Base-by-base conservation (phyloP, 1,140 invertebrate species). In the Armadillidium nasatum region DNA sequence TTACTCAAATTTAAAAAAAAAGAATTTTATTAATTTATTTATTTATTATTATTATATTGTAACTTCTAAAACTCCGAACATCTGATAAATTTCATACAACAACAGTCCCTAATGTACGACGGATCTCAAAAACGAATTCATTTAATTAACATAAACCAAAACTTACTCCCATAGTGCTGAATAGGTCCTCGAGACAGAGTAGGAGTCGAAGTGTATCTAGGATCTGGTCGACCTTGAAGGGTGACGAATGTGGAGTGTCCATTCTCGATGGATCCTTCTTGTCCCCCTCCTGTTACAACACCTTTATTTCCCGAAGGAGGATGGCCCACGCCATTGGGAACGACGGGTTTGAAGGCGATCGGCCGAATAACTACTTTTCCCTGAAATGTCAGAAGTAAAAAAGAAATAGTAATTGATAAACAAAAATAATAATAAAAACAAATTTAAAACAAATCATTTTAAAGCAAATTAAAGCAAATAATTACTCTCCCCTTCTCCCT, bases 341-440 rank as follows among this genome's bases (percentile, higher is more conserved):
- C 69, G 72, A 78, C 77, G 6, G 91, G 90, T 84, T 91, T 91
- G 84, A 91, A 92, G 74, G 91, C 91, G 77, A 92, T 91, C 78
- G 91, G 91, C 74, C 89, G 87, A 81, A 92, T 89, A 72, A 92
- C 89, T 75, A 89, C 88, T 84, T 90, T 91, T 71, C 84, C 84
- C 77, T 84, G 82, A 66, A 82, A 83, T n/a, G n/a, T 82, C 83
- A 83, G 66, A 83, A 83, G 78, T 69, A 72, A 72, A 73, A 19
- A 13, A 11, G 13, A 22, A 3, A 3, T 60, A 2, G 50, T 60
- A 15, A 60, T 4, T 60, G 7, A 7, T 3, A 33, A 33, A 33
- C 33, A 33, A 6, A 33, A 33, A 33, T n/a, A n/a, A n/a, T n/a
- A 60, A 60, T 11, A 60, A 60, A 60, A 60, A 60, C 54, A 60